phyloP scores from a whole-genome alignment of 64 coral and sea anemone species.

The Pocillopora damicornis region DNA sequence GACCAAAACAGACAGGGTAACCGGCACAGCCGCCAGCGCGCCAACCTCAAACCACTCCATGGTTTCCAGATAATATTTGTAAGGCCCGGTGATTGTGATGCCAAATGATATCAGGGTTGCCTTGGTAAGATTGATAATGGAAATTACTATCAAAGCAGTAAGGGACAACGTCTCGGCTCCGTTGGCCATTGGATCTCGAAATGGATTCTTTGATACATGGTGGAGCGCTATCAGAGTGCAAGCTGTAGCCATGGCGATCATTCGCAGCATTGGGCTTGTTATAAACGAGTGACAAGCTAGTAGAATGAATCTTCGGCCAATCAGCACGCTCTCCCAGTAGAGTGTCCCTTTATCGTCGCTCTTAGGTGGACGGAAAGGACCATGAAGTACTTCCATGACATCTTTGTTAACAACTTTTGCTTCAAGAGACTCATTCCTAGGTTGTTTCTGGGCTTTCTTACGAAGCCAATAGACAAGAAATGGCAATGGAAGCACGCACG shows the following conservation, averaged over 20 bases:
- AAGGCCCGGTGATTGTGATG: not conserved
- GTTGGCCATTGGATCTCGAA: conserved; percentile 9
- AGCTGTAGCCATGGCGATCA: conserved; percentile 2
- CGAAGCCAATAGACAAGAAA: conserved; percentile 54
- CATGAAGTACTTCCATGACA: conserved; percentile 56
- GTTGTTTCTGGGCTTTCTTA: not conserved
- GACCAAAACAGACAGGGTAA: not conserved
- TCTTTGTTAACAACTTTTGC: not conserved
- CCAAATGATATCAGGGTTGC: conserved; percentile 22
- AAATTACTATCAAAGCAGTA: not conserved
- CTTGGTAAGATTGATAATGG: conserved; percentile 38
- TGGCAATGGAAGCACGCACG: conserved; percentile 64
- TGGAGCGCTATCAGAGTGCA: conserved; percentile 23
- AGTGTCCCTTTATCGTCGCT: conserved; percentile 31
- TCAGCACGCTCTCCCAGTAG: conserved; percentile 83
- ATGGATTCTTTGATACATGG: conserved; percentile 12
- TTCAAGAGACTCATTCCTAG: not conserved
- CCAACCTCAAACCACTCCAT: conserved; percentile 23
- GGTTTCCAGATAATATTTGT: not conserved
- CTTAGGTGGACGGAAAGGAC: conserved; percentile 51
- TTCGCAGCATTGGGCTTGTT: conserved; percentile 39
- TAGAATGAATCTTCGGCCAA: conserved; percentile 59
- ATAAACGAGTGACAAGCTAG: conserved; percentile 55
- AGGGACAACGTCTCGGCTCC: not conserved
- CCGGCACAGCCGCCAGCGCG: not conserved